Percentiles rank a stretch among this genome's conserved stretches.
Conservation (phyloP, 2,113 vertebrate genomes). For the Platycercus adscitus region DNA sequence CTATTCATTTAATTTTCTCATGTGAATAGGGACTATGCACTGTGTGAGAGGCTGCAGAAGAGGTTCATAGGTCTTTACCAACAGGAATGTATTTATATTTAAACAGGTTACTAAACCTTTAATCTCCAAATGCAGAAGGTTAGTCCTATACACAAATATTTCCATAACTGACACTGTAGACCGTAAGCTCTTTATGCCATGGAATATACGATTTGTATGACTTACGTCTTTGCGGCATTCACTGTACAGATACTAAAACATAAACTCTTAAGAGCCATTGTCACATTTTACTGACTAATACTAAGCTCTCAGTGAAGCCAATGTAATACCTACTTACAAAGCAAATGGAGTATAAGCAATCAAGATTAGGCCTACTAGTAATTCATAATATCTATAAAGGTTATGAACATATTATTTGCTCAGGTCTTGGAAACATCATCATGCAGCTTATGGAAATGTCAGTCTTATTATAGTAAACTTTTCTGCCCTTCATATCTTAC, state of each 20-base stretch:
- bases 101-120: slow-evolving; percentile 18
- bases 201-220: neutral
- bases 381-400: neutral
- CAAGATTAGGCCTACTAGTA: neutral
- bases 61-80: neutral
- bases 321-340: neutral
- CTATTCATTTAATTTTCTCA: neutral
- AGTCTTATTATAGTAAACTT: neutral
- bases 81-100: neutral
- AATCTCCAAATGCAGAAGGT: slow-evolving; percentile 13
- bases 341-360: neutral
- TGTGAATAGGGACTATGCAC: neutral
- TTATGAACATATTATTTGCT: slow-evolving; percentile 13
- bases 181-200: neutral
- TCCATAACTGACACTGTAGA: neutral
- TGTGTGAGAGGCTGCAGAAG: neutral
- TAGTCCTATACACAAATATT: neutral
- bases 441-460: neutral
- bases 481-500: neutral
- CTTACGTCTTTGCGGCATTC: neutral
- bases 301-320: neutral
- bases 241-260: neutral
- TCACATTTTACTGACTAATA: neutral
- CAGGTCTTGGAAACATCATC: neutral
- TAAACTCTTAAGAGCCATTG: neutral